Percentiles rank a stretch among this genome's conserved stretches.
Evolutionary conservation across 2,888 invertebrate species (phyloP).

Genomic region (Synanthedon andrenaeformis): DNA sequence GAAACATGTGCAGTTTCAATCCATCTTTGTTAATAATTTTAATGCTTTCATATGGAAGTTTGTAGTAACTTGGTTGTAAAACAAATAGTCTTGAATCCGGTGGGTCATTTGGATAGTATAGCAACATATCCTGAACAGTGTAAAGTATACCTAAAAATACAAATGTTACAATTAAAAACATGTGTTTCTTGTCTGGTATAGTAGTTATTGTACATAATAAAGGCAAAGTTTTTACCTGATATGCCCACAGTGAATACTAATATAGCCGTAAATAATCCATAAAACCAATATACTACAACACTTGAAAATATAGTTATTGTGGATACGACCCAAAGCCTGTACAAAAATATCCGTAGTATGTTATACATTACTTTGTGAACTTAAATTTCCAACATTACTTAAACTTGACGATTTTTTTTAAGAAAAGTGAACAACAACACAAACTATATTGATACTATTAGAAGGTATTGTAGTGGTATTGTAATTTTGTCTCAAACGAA

Average conservation of each 20-base stretch:
- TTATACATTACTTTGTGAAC: slow-evolving; percentile 33
- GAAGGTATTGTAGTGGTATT: too few relatives aligned
- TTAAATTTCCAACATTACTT: too few relatives aligned
- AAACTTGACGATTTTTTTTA: too few relatives aligned
- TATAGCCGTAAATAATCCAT: slow-evolving; percentile 81
- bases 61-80: slow-evolving; percentile 86
- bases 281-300: slow-evolving; percentile 84
- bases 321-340: slow-evolving; percentile 83
- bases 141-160: slow-evolving; percentile 79
- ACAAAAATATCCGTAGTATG: slow-evolving; percentile 65
- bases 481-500: too few relatives aligned
- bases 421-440: too few relatives aligned
- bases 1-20: slow-evolving; percentile 82
- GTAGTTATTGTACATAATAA: neutral
- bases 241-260: slow-evolving; percentile 76
- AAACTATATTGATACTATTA: too few relatives aligned
- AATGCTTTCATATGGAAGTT: slow-evolving; percentile 88
- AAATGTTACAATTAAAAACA: neutral
- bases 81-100: slow-evolving; percentile 89
- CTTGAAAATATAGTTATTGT: slow-evolving; percentile 79
- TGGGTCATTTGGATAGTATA: slow-evolving; percentile 92
- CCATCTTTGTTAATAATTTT: slow-evolving; percentile 78
- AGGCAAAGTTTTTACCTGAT: slow-evolving; percentile 68
- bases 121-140: slow-evolving; percentile 84
- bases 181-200: neutral